A percentile compares a stretch with the other conserved stretches of the same genome.
These are phyloP conservation scores for Aporophyla lueneburgensis DNA, from an alignment of 2,888 invertebrate species.

Conservation along the genomic window DNA sequence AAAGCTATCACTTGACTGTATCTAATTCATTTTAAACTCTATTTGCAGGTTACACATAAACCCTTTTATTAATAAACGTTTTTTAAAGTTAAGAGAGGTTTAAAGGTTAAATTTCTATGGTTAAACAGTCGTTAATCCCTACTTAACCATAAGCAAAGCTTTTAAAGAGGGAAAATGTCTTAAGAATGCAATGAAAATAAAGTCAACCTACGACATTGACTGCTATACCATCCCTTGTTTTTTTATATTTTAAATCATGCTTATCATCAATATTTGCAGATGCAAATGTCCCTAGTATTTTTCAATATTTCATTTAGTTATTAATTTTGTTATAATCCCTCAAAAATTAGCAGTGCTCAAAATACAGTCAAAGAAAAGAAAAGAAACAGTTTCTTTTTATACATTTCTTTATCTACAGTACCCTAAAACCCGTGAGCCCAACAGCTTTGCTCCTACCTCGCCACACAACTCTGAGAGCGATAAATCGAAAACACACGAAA, in stretches of 20 bases:
- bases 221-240: no score
- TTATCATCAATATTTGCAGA: not conserved
- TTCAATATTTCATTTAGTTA: not conserved
- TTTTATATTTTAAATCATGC: no score
- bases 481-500: conserved; percentile 67
- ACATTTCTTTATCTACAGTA: conserved; percentile 21
- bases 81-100: no score
- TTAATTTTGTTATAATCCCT: not conserved
- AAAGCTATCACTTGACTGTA: not conserved
- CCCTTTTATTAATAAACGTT: no score
- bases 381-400: not conserved
- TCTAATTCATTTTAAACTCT: not conserved
- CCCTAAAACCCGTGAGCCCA: conserved; percentile 17
- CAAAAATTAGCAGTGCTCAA: not conserved
- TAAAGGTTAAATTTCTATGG: no score
- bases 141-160: no score
- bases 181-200: no score
- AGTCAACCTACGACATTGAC: no score
- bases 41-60: not conserved
- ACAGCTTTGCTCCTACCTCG: conserved; percentile 25
- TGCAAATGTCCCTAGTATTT: not conserved
- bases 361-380: not conserved
- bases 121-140: no score
- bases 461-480: conserved; percentile 51
- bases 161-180: no score